Evolutionary conservation across 1,140 invertebrate genomes (phyloP), one percentile per base, ranked within the genome.

Genomic region (Zaprionus africanus): DNA sequence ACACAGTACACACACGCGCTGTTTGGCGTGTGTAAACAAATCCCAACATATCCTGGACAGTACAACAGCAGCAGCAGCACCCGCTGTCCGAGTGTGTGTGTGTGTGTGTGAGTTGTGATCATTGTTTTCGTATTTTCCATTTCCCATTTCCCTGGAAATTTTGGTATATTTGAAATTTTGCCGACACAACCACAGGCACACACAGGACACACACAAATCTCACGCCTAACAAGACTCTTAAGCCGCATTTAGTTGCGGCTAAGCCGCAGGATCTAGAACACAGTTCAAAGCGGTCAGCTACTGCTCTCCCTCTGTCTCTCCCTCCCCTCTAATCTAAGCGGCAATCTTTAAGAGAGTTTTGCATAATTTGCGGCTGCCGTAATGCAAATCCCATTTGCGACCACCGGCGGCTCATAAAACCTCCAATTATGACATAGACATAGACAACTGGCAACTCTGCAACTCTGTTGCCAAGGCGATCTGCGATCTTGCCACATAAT

Each of bases 191-290:
- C 43, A 76, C 22, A 49, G 26, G 60, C 56, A 59, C 15, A 46
- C 43, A 26, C 38, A 53, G 31, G 31, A 34, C 22, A 76, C 12
- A 70, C 38, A 59, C 79, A 88, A 88, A 90, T 88, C 84, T 90
- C 85, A 88, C 84, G 84, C 84, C 84, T 88, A 88, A 84, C 81
- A 78, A 81, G 75, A 61, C 62, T 62, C 76, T 90, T 90, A 88
- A 84, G 78, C 84, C 81, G 84, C 78, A 88, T 90, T 90, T 88
- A 88, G 84, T 73, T 84, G 75, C 54, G 78, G 81, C 84, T 88
- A 69, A 88, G 78, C 81, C 68, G 22, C 34, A 61, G 66, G 43
- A 70, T 76, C 57, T 60, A 28, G 43, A 46, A 57, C 46, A 66
- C 34, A 51, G 60, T 49, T 49, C 54, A 15, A 22, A n/a, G n/a